phyloP scores from a whole-genome alignment of 2,797 vertebrate species.

The Onychomys leucogaster region DNA sequence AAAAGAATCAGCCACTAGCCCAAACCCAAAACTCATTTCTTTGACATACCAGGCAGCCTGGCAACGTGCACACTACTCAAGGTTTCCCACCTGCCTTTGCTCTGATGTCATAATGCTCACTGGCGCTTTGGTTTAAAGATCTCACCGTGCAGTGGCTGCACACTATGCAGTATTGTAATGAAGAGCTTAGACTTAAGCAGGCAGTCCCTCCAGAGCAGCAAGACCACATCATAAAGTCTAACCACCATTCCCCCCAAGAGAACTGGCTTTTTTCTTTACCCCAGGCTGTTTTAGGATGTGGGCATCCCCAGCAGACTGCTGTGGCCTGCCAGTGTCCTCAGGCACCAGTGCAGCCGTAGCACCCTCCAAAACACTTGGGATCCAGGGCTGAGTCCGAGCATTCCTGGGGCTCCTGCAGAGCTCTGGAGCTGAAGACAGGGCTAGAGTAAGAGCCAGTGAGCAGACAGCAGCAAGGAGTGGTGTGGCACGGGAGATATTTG shows the following conservation, averaged over 20 bases:
- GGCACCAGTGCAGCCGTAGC: not conserved
- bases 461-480: not conserved
- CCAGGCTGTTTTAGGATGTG: constrained; percentile 81
- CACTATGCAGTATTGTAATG: constrained; percentile 85
- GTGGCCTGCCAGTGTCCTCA: constrained; percentile 70
- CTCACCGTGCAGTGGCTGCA: constrained; percentile 78
- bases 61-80: constrained; percentile 86
- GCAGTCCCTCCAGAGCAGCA: constrained; percentile 81
- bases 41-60: constrained; percentile 86
- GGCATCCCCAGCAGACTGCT: constrained; percentile 79
- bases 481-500: accelerated
- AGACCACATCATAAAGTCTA: constrained; percentile 85
- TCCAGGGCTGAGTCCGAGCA: not conserved
- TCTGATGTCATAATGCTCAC: constrained; percentile 84
- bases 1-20: constrained; percentile 69
- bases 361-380: not conserved
- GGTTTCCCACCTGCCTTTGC: constrained; percentile 87
- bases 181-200: constrained; percentile 86
- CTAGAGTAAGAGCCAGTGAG: not conserved
- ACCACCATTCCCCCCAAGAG: constrained; percentile 83
- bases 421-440: not conserved
- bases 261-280: constrained; percentile 86
- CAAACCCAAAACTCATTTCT: constrained; percentile 77
- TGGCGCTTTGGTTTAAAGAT: constrained; percentile 75
- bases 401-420: not conserved